Evolutionary conservation across 1,140 invertebrate species (phyloP), one percentile per base, ranked within the genome.

Genomic region (Anastrepha ludens): DNA sequence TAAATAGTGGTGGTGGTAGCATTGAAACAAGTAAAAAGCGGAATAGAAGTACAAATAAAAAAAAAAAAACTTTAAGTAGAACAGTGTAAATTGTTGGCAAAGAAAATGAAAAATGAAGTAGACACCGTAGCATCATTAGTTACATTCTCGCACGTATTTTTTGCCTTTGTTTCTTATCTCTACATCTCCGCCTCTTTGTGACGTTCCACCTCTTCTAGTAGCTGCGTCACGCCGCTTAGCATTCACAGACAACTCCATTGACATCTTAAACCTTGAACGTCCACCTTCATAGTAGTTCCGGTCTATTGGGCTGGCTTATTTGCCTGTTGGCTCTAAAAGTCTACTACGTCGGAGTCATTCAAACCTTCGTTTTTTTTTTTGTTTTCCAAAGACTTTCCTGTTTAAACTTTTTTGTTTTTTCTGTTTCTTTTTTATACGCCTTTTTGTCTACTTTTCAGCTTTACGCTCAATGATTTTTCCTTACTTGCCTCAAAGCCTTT

Each of bases 211-310:
- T 29, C 29, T 50, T 11, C 50, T 3, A 81, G 4, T 17, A 15
- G 41, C 13, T 17, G 29, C n/a, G 47, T 20, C n/a, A 55, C 17
- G 74, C 39, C 44, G 74, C n/a, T 17, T n/a, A n/a, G n/a, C 60
- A 17, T 62, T 47, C n/a, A 8, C n/a, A 20, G 74, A 55, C 39
- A 81, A 50, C 47, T 81, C 8, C 74, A 55, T 81, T 20, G 47
- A 55, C 74, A 81, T 17, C 74, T n/a, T 55, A 81, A 81, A 81
- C 74, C 74, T 81, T 81, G 74, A 58, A 81, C 41, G 74, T 47
- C 29, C 17, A 81, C 47, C 74, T 81, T 55, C 17, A 44, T n/a
- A 55, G 74, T n/a, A 55, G 74, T 55, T 81, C 44, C 47, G 74
- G 47, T 81, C 44, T 55, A 55, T 29, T 20, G 17, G n/a, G 20